Conservation (phyloP, 2,797 vertebrate species). For the Anguilla obscura region DNA sequence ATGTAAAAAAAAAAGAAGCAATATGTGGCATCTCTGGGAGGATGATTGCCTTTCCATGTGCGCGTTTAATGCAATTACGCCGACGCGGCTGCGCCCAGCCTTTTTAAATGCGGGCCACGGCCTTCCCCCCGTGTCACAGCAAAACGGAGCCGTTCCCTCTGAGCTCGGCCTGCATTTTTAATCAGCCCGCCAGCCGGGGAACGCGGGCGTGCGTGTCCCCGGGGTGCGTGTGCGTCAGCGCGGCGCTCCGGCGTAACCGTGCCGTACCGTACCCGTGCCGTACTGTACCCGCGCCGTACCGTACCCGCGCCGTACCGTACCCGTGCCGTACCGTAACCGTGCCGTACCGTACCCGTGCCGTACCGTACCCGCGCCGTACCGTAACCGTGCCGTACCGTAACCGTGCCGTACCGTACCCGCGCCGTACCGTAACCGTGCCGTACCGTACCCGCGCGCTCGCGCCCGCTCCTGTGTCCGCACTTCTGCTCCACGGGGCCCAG, state of each 20-base stretch:
- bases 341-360: neutral
- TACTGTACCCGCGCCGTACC: too few relatives aligned
- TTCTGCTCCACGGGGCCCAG: neutral
- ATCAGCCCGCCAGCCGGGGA: neutral
- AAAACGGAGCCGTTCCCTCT: neutral
- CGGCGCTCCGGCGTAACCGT: neutral
- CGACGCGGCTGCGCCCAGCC: neutral
- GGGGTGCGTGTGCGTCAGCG: neutral
- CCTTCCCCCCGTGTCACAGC: neutral
- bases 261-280: neutral
- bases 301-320: neutral
- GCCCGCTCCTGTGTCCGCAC: neutral
- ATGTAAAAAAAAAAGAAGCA: neutral
- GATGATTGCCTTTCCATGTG: slow-evolving; percentile 2
- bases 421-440: too few relatives aligned
- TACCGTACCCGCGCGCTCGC: neutral
- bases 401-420: too few relatives aligned
- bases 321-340: too few relatives aligned
- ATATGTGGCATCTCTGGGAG: neutral
- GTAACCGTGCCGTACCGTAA: too few relatives aligned
- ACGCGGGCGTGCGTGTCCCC: neutral
- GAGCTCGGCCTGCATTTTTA: neutral
- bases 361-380: neutral
- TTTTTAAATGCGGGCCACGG: neutral
- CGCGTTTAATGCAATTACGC: neutral